Percentiles rank a stretch among this genome's conserved stretches.
Evolutionary conservation across 2,113 vertebrate species (phyloP).

Genomic region (Tragelaphus strepsiceros): DNA sequence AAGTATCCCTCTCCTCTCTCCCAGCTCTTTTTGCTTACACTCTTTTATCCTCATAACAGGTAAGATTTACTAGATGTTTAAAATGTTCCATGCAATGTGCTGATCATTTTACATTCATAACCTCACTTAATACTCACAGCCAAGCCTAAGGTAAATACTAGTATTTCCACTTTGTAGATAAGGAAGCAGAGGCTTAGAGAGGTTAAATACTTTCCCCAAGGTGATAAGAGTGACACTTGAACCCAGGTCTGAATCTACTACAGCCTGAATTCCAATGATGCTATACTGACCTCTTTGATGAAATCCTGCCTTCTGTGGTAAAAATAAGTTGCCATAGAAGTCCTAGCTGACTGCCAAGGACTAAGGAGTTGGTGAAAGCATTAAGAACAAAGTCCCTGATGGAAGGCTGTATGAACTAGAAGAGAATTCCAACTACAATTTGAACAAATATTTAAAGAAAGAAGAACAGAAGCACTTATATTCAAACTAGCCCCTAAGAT

Average conservation of each 20-base stretch:
- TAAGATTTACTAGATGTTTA: slow-evolving; percentile 6
- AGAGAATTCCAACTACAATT: background rate
- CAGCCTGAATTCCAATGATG: slow-evolving; percentile 7
- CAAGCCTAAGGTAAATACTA: background rate
- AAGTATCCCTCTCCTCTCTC: background rate
- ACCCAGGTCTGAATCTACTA: background rate
- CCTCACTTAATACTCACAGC: background rate
- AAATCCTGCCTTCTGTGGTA: background rate
- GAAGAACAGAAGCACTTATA: background rate
- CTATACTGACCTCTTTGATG: background rate
- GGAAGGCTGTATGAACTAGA: background rate
- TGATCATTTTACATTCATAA: slow-evolving; percentile 8
- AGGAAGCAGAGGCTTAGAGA: slow-evolving; percentile 19
- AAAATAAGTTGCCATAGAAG: slow-evolving; percentile 7
- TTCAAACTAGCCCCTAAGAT: background rate
- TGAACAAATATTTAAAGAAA: slow-evolving; percentile 19
- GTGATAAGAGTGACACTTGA: background rate
- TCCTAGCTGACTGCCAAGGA: background rate
- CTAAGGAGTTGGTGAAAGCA: background rate
- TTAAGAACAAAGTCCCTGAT: background rate
- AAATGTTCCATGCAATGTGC: background rate
- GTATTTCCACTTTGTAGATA: slow-evolving; percentile 18
- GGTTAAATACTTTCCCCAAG: slow-evolving; percentile 7
- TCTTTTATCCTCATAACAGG: slow-evolving; percentile 24
- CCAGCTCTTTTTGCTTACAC: background rate